Evolutionary conservation across 2,113 vertebrate species (phyloP), one percentile per base, ranked within the genome.

Genomic region (Actenoides hombroni): DNA sequence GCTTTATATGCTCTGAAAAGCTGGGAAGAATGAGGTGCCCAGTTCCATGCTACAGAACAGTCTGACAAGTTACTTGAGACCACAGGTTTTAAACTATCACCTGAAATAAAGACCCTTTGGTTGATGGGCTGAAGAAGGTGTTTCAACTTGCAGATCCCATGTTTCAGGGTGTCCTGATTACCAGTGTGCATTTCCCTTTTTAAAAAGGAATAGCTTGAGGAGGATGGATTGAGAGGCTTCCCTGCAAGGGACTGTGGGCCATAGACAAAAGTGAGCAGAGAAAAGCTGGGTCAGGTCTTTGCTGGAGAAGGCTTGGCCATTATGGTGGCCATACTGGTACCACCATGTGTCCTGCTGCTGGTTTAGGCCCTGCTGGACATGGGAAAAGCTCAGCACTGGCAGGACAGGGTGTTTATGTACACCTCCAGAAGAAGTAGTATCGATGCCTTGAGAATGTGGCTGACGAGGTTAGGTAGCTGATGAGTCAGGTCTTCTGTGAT

Each of bases 401-500:
- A 63, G 56, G 49, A 25, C 51, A 51, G 57, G 4, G 17, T 76
- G 53, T 84, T 75, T 39, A 25, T 13, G 7, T 57, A 2, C 13
- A 6, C 6, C 35, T 61, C 31, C 67, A 33, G 18, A 61, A 39
- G 44, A n/a, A 77, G 67, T 53, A 64, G 37, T 40, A 19, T 7
- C 14, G 31, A 39, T 81, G 76, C 69, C 91, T 61, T 31, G 37
- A 61, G 92, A 90, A 83, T 8, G 57, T 86, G 88, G 33, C 31
- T 85, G 49, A 21, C 1, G 31, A 74, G 85, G 79, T 80, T 57
- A 42, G 44, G 88, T 6, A 20, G 88, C 76, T 92, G 88, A 49
- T 93, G 80, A 93, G 68, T 93, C 73, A 78, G 88, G 69, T 78
- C 60, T 88, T 69, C 6, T 25, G 92, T 77, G 88, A 49, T 81